These are phyloP conservation scores for Drosophila antonietae DNA, from an alignment of 2,888 invertebrate genomes.

Conservation along the genomic window DNA sequence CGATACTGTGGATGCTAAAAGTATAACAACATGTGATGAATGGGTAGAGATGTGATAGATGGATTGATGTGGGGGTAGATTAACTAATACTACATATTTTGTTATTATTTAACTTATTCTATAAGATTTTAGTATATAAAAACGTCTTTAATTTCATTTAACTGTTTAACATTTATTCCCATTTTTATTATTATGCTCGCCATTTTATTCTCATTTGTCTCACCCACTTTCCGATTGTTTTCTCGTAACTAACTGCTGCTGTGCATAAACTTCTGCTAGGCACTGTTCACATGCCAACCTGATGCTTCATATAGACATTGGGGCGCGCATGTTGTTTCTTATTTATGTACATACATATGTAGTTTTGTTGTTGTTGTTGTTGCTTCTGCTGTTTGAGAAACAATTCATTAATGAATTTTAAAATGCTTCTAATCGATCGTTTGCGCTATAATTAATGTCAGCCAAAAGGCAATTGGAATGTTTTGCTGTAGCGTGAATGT, in stretches of 20 bases:
- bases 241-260: not conserved
- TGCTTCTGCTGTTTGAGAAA: constrained; percentile 67
- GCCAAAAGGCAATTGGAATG: constrained; percentile 69
- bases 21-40: constrained; percentile 9
- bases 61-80: not conserved
- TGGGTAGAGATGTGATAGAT: no score
- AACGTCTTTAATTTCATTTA: not conserved
- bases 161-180: not conserved
- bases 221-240: not conserved
- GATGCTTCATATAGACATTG: constrained; percentile 54
- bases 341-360: constrained; percentile 73
- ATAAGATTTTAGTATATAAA: no score
- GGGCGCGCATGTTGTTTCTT: constrained; percentile 56
- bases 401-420: constrained; percentile 80
- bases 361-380: constrained; percentile 39
- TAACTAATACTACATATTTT: not conserved
- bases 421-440: constrained; percentile 79
- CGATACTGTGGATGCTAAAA: constrained; percentile 34
- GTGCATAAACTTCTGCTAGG: constrained; percentile 23
- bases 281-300: constrained; percentile 49
- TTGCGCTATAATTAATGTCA: constrained; percentile 78
- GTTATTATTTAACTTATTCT: not conserved
- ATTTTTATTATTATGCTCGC: not conserved
- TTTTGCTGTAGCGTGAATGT: constrained; percentile 61
- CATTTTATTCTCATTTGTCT: not conserved